Base-by-base conservation (phyloP, 1,140 invertebrate species). In the Cotesia chilonis region DNA sequence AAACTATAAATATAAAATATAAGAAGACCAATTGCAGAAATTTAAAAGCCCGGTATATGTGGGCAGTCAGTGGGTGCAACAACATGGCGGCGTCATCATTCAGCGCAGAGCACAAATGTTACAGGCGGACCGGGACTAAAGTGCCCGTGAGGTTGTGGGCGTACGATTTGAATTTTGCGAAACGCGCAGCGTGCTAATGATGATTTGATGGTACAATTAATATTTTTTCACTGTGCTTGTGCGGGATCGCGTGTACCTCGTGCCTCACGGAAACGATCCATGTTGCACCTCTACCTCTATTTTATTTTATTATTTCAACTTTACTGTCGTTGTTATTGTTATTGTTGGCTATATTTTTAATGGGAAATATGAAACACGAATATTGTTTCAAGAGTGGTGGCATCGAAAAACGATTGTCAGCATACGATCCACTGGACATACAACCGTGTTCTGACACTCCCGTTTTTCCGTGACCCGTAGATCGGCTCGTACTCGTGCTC, bases 41-140 rank as follows among this genome's bases (percentile, higher is more conserved):
- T 17, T 61, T 68, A 37, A 52, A 17, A 59, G 6, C 41, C 6
- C 41, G 6, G 41, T 72, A 77, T 74, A 76, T 78, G 79, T 79
- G 77, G 80, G 79, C 74, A 79, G 81, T 76, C 80, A 80, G 80
- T 81, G 79, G 80, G 81, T 81, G 81, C 77, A 79, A 80, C 78
- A 80, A 81, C 78, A 81, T 81, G 79, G 80, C 79, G 74, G 77
- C 76, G 79, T 80, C 79, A 82, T 80, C 81, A 76, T 82, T 81
- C 78, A 77, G 73, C 71, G 79, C 80, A 78, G 72, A 79, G 41
- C 41, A 47, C 41, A 7, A 47, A 47, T 47, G 41, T 47, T 47
- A 28, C 28, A 28, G 28, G 28, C 28, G 28, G 1, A 28, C 28
- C 28, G 28, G 28, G 28, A 28, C 28, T 28, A 28, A 28, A 28